phyloP scores from a whole-genome alignment of 2,797 vertebrate species.

The Staurois parvus region DNA sequence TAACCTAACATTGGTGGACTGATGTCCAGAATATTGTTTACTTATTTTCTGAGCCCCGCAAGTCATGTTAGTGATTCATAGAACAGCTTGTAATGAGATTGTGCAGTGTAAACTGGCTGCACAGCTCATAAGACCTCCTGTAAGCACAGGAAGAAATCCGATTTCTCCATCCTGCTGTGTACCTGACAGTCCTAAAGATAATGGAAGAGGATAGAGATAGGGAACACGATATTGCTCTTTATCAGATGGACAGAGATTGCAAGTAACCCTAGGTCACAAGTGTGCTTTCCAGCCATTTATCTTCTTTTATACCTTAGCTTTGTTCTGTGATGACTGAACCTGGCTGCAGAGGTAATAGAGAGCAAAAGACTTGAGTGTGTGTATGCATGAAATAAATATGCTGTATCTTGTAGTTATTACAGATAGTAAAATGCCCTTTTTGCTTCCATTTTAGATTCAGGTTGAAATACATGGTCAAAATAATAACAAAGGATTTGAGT shows the following conservation, averaged over 20 bases:
- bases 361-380: too few relatives aligned
- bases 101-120: background rate
- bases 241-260: constrained; percentile 49
- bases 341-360: background rate
- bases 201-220: constrained; percentile 42
- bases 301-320: constrained; percentile 28
- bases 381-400: too few relatives aligned
- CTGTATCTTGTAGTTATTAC: too few relatives aligned
- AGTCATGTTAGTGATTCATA: constrained; percentile 1
- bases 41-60: background rate
- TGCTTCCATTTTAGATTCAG: too few relatives aligned
- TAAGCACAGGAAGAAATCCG: constrained; percentile 24
- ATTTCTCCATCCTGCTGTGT: constrained; percentile 35
- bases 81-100: constrained; percentile 7
- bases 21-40: background rate
- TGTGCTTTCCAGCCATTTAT: constrained; percentile 27
- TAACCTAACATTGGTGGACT: background rate
- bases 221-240: constrained; percentile 40
- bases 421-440: too few relatives aligned
- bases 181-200: constrained; percentile 36
- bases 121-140: constrained; percentile 8
- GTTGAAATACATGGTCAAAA: too few relatives aligned
- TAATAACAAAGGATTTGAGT: too few relatives aligned
- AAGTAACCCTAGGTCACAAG: constrained; percentile 45
- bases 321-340: constrained; percentile 1